phyloP scores from a whole-genome alignment of 1,140 invertebrate species.

The Trissolcus basalis region DNA sequence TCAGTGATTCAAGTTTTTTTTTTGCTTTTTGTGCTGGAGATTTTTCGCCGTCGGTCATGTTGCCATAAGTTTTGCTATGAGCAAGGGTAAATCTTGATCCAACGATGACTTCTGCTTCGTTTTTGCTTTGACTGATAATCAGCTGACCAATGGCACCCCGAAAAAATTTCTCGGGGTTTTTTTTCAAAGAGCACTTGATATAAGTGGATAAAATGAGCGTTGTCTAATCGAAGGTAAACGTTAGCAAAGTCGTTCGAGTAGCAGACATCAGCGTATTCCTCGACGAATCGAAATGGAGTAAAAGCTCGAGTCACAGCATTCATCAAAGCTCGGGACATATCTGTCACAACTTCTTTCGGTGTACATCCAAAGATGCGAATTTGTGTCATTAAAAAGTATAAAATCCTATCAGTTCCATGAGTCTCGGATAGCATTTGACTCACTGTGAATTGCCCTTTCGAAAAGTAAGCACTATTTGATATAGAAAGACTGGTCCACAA shows the following conservation, averaged over 20 bases:
- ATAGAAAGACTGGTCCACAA: constrained; percentile 3
- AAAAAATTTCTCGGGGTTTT: not conserved
- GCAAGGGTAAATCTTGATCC: not conserved
- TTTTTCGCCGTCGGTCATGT: not conserved
- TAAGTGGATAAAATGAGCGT: constrained; percentile 5
- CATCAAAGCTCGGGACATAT: constrained; percentile 33
- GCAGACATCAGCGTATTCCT: constrained; percentile 2
- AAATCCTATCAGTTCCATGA: constrained; percentile 32
- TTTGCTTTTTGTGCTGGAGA: not conserved
- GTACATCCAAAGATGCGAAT: constrained; percentile 10
- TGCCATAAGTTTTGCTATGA: not conserved
- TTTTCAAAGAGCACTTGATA: not conserved
- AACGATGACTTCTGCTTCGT: not conserved
- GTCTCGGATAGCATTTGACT: constrained; percentile 36
- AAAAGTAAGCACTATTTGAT: no score
- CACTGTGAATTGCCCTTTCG: constrained; percentile 12
- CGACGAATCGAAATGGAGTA: constrained; percentile 11
- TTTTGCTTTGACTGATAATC: not conserved
- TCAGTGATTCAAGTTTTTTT: not conserved
- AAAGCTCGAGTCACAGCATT: constrained; percentile 21
- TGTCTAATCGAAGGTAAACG: constrained; percentile 6
- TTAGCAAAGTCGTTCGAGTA: not conserved
- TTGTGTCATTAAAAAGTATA: constrained; percentile 30
- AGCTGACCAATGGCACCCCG: not conserved
- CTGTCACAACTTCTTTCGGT: constrained; percentile 29